phyloP scores from a whole-genome alignment of 1,140 invertebrate species.

The Drosophila lacteicornis region DNA sequence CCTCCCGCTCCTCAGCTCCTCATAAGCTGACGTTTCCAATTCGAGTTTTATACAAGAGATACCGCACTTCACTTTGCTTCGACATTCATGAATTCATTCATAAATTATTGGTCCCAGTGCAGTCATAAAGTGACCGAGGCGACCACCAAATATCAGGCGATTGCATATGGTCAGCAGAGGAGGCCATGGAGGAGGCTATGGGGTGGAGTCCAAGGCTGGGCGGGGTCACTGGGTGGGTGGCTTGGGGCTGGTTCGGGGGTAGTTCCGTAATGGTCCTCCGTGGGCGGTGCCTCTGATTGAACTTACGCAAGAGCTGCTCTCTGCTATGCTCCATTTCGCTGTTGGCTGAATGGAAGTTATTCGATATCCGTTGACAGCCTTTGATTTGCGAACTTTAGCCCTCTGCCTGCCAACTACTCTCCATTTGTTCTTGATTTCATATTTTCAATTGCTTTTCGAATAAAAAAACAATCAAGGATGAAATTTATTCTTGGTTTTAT shows the following conservation, averaged over 20 bases:
- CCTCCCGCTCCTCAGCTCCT: conserved; percentile 5
- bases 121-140: conserved; percentile 73
- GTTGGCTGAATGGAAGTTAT: conserved; percentile 31
- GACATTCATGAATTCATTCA: conserved; percentile 82
- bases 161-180: conserved; percentile 63
- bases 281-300: conserved; percentile 26
- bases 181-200: not conserved
- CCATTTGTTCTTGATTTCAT: conserved; percentile 7
- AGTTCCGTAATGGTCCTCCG: conserved; percentile 11
- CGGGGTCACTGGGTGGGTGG: conserved; percentile 12
- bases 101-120: conserved; percentile 80
- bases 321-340: conserved; percentile 22
- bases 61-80: conserved; percentile 53
- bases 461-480: conserved; percentile 9
- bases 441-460: conserved; percentile 17
- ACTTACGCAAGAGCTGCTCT: conserved; percentile 46
- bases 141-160: conserved; percentile 78
- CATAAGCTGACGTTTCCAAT: conserved; percentile 68
- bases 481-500: not conserved
- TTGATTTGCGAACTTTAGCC: conserved; percentile 35
- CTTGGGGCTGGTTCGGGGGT: not conserved
- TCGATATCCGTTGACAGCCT: conserved; percentile 35
- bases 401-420: conserved; percentile 1
- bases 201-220: conserved; percentile 16
- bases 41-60: conserved; percentile 49